Evolutionary conservation across 2,797 vertebrate genomes (phyloP), one percentile per base, ranked within the genome.

Genomic region (Trematomus bernacchii): DNA sequence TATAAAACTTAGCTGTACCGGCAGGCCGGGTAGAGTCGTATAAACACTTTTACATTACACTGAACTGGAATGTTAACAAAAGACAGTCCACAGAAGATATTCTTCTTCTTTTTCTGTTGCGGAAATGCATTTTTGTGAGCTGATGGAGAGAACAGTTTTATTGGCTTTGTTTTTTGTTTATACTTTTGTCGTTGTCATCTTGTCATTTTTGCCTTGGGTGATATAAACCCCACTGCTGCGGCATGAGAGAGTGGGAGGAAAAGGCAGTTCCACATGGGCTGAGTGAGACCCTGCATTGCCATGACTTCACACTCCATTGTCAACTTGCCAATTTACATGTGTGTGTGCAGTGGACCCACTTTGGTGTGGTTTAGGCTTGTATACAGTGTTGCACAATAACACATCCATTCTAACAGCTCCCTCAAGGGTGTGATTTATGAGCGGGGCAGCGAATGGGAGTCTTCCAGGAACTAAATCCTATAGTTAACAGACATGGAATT

Each of bases 1-100:
- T 90, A 85, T 89, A 90, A 92, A 89, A 91, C 79, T 89, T 82
- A 89, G 81, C 89, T 83, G 89, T 76, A 84, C 76, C 73, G 60
- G 87, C 84, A 84, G 80, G 78, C 73, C 21, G 51, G 71, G 77
- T 76, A 42, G 64, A 92, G 89, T 91, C 87, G 85, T 90, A 90
- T 87, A 89, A 92, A 90, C 76, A 82, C 90, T 90, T 91, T 89
- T 85, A 85, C 90, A 89, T 91, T 87, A 89, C 81, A 84, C 27
- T 87, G 72, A 91, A 82, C 79, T 92, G 91, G 87, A 90, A 90
- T 87, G 85, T 89, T 89, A 86, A 82, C 81, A 77, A 61, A 89
- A 86, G 82, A 79, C 63, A 76, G 53, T 88, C 53, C 58, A 42
- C 58, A 46, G 58, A 76, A 87, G 69, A 66, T 64, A 78, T 80